Conservation (phyloP, 2,797 vertebrate species). For the Lycodopsis pacificus region DNA sequence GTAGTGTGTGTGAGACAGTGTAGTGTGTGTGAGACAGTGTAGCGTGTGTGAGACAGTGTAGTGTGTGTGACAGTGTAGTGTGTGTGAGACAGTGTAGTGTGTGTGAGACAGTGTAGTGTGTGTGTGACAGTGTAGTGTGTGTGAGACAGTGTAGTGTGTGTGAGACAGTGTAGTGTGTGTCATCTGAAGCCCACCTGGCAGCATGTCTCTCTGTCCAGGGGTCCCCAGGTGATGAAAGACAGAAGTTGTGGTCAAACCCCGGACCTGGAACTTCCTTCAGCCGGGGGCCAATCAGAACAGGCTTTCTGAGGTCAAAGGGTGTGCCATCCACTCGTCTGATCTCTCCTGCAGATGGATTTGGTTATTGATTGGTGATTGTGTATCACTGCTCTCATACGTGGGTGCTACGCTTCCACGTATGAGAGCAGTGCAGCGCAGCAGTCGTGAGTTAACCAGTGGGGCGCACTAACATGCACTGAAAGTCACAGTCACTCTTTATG, state of each 20-base stretch:
- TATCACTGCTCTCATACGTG: not conserved
- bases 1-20: not conserved
- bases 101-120: too few species aligned
- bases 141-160: too few species aligned
- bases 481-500: too few species aligned
- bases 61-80: too few species aligned
- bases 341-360: constrained; percentile 83
- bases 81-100: too few species aligned
- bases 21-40: too few species aligned
- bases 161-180: not conserved
- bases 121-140: too few species aligned
- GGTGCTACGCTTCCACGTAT: too few species aligned
- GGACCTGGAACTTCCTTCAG: constrained; percentile 83
- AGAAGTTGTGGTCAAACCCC: constrained; percentile 98
- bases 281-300: constrained; percentile 86
- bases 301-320: constrained; percentile 88
- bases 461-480: too few species aligned
- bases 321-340: constrained; percentile 87
- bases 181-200: constrained; percentile 62
- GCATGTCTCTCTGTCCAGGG: constrained; percentile 66
- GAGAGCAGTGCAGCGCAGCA: too few species aligned
- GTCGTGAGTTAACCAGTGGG: too few species aligned
- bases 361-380: not conserved
- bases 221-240: constrained; percentile 80
- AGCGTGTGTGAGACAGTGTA: not conserved